Percentiles rank a stretch among this genome's conserved stretches.
These are phyloP conservation scores for Drosophila pseudotalamancana DNA, from an alignment of 2,888 invertebrate genomes.

Conservation along the genomic window DNA sequence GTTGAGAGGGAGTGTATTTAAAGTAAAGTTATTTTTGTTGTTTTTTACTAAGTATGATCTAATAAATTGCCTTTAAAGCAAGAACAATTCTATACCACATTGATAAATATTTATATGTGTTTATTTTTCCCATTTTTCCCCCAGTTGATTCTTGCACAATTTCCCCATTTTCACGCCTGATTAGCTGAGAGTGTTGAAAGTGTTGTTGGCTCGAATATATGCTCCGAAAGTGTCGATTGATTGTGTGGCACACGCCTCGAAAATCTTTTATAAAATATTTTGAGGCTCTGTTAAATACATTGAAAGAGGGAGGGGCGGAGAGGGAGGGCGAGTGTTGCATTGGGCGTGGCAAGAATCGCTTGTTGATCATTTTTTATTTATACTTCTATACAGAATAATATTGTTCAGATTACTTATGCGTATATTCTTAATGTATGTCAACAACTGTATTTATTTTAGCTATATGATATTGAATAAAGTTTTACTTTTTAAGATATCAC, in stretches of 20 bases:
- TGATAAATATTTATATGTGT: slow-evolving; percentile 41
- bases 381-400: background rate
- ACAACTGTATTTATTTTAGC: no score
- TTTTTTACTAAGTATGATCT: no score
- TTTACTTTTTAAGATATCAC: no score
- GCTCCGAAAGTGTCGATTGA: slow-evolving; percentile 61
- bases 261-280: slow-evolving; percentile 3
- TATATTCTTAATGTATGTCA: no score
- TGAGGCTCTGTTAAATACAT: background rate
- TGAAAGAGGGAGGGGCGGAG: background rate
- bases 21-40: no score
- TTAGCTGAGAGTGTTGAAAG: slow-evolving; percentile 70
- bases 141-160: slow-evolving; percentile 41
- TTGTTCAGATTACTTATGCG: no score
- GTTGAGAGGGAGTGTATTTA: background rate
- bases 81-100: slow-evolving; percentile 1
- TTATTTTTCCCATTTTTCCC: slow-evolving; percentile 33
- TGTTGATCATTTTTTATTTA: background rate
- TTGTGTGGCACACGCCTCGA: slow-evolving; percentile 55
- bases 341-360: slow-evolving; percentile 13
- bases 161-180: slow-evolving; percentile 65
- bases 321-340: background rate
- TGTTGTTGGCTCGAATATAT: slow-evolving; percentile 45
- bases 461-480: no score
- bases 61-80: slow-evolving; percentile 13